phyloP scores from a whole-genome alignment of 2,888 invertebrate species.

The Chymomyza caudatula region DNA sequence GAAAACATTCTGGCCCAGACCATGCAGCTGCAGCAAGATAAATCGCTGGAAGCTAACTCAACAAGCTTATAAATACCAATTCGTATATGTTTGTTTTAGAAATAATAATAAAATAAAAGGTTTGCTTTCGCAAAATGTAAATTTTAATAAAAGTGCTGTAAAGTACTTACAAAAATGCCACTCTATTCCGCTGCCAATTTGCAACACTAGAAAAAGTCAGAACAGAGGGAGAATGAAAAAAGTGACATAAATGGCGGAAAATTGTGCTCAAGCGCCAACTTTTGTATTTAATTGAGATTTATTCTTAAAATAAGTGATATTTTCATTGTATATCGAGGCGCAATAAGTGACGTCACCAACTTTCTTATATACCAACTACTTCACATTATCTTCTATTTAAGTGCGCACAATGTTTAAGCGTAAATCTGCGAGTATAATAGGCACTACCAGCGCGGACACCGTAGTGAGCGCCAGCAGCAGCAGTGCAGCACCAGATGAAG shows the following conservation, averaged over 20 bases:
- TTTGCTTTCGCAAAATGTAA: neutral
- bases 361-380: slow-evolving; percentile 29
- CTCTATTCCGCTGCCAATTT: neutral
- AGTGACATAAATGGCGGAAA: slow-evolving; percentile 77
- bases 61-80: neutral
- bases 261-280: slow-evolving; percentile 71
- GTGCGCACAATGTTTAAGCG: slow-evolving; percentile 58
- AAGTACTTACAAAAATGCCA: slow-evolving; percentile 22
- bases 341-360: slow-evolving; percentile 21
- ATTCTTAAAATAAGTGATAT: slow-evolving; percentile 39
- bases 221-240: slow-evolving; percentile 64
- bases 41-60: neutral
- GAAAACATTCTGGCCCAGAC: neutral
- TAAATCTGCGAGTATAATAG: slow-evolving; percentile 48
- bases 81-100: neutral
- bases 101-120: neutral
- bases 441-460: slow-evolving; percentile 24
- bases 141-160: neutral
- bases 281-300: slow-evolving; percentile 68
- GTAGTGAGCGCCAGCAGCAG: slow-evolving; percentile 38
- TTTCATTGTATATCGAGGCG: slow-evolving; percentile 23
- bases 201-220: slow-evolving; percentile 30
- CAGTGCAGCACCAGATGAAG: slow-evolving; percentile 41
- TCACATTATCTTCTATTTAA: slow-evolving; percentile 25
- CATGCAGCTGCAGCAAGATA: neutral